These are phyloP conservation scores for Cettia cetti DNA, from an alignment of 2,113 vertebrate genomes.

Conservation along the genomic window DNA sequence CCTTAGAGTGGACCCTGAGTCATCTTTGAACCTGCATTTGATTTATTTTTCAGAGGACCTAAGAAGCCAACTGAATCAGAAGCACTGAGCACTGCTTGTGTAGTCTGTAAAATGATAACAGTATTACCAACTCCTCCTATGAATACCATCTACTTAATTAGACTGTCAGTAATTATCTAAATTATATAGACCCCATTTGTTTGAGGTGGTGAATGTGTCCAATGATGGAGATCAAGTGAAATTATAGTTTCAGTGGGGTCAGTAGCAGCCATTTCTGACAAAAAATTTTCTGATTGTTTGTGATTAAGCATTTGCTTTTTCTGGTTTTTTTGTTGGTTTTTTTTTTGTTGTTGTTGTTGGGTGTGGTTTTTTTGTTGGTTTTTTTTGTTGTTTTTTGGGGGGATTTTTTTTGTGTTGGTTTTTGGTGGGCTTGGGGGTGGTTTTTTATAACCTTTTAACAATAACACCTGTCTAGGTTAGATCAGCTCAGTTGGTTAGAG, in stretches of 20 bases:
- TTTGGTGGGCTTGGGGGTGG: not conserved
- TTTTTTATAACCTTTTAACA: not conserved
- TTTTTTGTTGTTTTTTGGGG: not conserved
- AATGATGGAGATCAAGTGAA: not conserved
- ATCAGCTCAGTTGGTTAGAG: not conserved
- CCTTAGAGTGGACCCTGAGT: not conserved
- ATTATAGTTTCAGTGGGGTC: not conserved
- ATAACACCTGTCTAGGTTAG: not conserved
- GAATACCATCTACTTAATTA: not conserved
- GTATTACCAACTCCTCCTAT: not conserved
- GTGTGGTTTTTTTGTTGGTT: no score
- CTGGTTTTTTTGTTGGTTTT: no score
- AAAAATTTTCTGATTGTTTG: not conserved
- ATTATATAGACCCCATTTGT: not conserved
- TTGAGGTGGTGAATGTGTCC: not conserved
- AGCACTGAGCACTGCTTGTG: not conserved
- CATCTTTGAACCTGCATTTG: not conserved
- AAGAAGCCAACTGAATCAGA: not conserved
- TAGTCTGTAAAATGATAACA: not conserved
- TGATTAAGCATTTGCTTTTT: not conserved
- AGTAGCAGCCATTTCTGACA: not conserved
- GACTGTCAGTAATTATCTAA: not conserved
- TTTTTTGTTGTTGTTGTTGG: no score
- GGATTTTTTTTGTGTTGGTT: not conserved
- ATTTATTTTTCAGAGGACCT: not conserved